These are phyloP conservation scores for Catocala sponsa DNA, from an alignment of 2,888 invertebrate species.

Conservation along the genomic window DNA sequence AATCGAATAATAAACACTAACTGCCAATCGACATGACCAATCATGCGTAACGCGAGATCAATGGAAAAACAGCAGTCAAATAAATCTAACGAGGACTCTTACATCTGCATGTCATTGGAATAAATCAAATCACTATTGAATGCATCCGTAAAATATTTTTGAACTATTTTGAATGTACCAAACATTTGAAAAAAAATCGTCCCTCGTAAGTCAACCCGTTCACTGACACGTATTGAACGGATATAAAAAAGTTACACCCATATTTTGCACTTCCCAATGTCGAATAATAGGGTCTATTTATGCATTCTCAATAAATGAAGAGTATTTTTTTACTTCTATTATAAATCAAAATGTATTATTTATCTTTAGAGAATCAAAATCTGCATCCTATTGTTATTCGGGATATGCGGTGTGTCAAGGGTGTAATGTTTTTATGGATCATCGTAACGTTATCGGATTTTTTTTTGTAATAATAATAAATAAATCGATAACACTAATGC, in stretches of 20 bases:
- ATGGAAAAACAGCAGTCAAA: slow-evolving; percentile 85
- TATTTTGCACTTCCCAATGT: slow-evolving; percentile 87
- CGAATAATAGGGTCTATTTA: slow-evolving; percentile 88
- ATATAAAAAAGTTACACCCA: slow-evolving; percentile 87
- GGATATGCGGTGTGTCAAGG: slow-evolving; percentile 87
- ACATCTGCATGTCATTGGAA: slow-evolving; percentile 87
- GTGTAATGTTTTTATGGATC: slow-evolving; percentile 84
- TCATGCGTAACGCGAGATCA: slow-evolving; percentile 82
- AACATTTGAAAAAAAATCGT: slow-evolving; percentile 69
- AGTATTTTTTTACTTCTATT: slow-evolving; percentile 86
- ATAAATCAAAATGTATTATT: slow-evolving; percentile 89
- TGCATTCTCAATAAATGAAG: slow-evolving; percentile 88
- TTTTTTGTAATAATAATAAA: slow-evolving; percentile 65
- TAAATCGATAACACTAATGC: slow-evolving; percentile 12
- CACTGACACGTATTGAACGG: slow-evolving; percentile 83
- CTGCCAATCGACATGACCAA: slow-evolving; percentile 85
- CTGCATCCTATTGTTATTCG: slow-evolving; percentile 87
- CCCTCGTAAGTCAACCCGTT: slow-evolving; percentile 85
- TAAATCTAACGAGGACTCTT: slow-evolving; percentile 86
- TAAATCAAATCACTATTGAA: slow-evolving; percentile 88
- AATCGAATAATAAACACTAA: slow-evolving; percentile 78
- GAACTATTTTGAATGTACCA: slow-evolving; percentile 85
- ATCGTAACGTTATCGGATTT: slow-evolving; percentile 59
- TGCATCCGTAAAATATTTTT: slow-evolving; percentile 86
- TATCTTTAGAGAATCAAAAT: slow-evolving; percentile 87